Percentiles rank a stretch among this genome's conserved stretches.
Conservation (phyloP, 1,140 invertebrate species). For the Campoletis sonorensis region DNA sequence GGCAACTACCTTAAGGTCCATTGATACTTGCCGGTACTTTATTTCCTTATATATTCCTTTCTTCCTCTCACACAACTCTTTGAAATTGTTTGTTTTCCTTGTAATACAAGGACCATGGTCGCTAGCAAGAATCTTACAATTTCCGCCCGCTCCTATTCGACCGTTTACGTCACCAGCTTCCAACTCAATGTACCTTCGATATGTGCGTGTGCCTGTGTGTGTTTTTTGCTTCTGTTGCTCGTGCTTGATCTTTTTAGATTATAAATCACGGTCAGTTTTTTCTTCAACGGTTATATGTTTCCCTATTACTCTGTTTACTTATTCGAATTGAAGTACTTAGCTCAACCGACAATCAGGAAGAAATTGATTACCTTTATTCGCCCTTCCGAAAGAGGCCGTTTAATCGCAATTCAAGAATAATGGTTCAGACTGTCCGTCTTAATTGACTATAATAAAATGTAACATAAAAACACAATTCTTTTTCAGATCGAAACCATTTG, state of each 20-base stretch:
- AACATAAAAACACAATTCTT: no score
- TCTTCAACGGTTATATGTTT: neutral
- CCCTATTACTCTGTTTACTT: conserved; percentile 1
- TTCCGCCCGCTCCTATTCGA: conserved; percentile 54
- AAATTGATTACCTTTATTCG: neutral
- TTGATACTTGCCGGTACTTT: neutral
- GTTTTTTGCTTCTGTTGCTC: neutral
- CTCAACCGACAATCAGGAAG: neutral
- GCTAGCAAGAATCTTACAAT: conserved; percentile 57
- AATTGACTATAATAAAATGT: no score
- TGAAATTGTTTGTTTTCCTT: neutral
- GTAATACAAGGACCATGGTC: neutral
- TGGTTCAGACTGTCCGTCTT: no score
- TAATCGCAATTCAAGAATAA: neutral
- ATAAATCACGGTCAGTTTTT: neutral
- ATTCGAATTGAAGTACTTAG: neutral
- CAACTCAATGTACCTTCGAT: conserved; percentile 21
- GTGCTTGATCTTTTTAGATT: neutral
- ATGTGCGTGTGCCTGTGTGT: neutral
- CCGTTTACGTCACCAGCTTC: conserved; percentile 41
- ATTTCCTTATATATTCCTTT: neutral
- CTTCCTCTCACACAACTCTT: neutral
- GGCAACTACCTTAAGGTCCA: neutral
- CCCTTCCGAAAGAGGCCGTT: neutral
- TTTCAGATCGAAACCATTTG: no score